These are phyloP conservation scores for Axea sp. DNA, from an alignment of 2,888 invertebrate genomes.

Conservation along the genomic window DNA sequence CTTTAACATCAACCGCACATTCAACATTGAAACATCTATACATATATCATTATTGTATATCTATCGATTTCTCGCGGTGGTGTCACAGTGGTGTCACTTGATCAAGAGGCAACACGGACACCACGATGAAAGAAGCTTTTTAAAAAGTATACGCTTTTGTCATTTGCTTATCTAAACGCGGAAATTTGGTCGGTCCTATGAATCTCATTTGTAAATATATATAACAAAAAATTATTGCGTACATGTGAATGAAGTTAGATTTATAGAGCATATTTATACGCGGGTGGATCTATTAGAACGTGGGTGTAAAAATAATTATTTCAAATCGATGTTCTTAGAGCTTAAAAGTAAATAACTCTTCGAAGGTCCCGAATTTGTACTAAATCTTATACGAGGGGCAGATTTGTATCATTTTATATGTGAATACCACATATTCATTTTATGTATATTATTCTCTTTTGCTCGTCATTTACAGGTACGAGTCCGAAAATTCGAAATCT, in stretches of 20 bases:
- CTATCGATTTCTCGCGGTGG: neutral
- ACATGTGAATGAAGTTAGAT: constrained; percentile 18
- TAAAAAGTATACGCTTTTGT: too few species aligned
- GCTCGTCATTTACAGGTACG: constrained; percentile 85
- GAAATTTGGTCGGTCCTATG: too few species aligned
- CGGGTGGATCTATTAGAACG: constrained; percentile 40
- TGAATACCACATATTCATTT: too few species aligned
- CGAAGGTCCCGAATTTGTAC: constrained; percentile 65
- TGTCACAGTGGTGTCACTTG: neutral
- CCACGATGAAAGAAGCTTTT: too few species aligned
- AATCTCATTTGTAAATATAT: neutral
- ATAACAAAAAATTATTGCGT: constrained; percentile 2
- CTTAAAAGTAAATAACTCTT: constrained; percentile 55
- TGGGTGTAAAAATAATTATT: constrained; percentile 55
- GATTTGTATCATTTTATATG: constrained; percentile 13
- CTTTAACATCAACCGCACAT: constrained; percentile 43
- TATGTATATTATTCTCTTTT: constrained; percentile 7
- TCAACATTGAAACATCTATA: constrained; percentile 54
- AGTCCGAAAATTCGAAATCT: constrained; percentile 93
- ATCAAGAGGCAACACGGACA: neutral
- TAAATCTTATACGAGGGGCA: constrained; percentile 44
- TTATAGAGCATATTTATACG: constrained; percentile 8
- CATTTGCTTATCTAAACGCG: too few species aligned
- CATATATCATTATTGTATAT: constrained; percentile 16
- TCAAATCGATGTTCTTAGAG: constrained; percentile 51